phyloP scores from a whole-genome alignment of 2,888 invertebrate genomes.

The Onthophagus sagittarius region DNA sequence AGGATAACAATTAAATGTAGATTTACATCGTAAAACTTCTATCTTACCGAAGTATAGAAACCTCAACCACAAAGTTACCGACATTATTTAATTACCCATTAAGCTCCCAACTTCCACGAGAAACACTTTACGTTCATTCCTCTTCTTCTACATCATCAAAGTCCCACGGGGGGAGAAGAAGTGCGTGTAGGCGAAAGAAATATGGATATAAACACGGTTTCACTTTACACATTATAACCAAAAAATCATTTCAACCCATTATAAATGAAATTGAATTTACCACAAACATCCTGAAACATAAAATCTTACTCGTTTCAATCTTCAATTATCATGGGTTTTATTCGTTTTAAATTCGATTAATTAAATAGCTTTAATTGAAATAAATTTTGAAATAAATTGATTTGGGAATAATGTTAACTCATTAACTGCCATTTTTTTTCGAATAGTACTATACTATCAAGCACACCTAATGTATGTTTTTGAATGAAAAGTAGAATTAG shows the following conservation, averaged over 20 bases:
- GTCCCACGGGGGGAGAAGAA: background rate
- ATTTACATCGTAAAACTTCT: background rate
- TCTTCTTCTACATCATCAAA: too few relatives aligned
- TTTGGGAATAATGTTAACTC: too few relatives aligned
- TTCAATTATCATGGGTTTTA: too few relatives aligned
- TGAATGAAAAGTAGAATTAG: too few relatives aligned
- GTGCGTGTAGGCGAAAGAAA: background rate
- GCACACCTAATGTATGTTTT: too few relatives aligned
- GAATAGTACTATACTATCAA: too few relatives aligned
- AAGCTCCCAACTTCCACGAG: background rate
- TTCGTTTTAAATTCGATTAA: too few relatives aligned
- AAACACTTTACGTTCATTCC: background rate
- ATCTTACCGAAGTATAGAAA: background rate
- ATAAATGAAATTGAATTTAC: background rate
- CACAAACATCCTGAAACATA: background rate
- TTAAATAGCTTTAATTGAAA: too few relatives aligned
- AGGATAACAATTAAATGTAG: background rate
- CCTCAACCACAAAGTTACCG: background rate
- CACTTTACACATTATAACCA: background rate
- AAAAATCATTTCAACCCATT: background rate
- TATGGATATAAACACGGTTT: background rate
- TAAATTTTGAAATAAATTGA: too few relatives aligned
- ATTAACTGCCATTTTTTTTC: too few relatives aligned
- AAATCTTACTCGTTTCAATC: background rate
- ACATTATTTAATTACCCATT: background rate